Percentiles rank a stretch among this genome's conserved stretches.
Conservation (phyloP, 2,888 invertebrate genomes). For the Chrysolina americana region DNA sequence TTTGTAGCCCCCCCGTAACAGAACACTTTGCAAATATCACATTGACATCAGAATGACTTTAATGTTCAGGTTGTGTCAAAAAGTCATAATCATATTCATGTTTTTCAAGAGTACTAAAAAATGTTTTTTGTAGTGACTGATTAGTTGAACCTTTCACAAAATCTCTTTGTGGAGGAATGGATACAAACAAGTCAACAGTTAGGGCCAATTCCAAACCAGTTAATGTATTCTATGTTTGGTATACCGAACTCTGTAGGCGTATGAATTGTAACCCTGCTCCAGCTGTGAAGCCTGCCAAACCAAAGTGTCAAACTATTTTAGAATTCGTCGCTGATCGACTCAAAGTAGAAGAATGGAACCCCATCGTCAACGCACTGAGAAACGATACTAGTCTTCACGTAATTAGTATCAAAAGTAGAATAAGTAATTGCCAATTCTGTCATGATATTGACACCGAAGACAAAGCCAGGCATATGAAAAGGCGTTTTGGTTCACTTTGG, state of each 20-base stretch:
- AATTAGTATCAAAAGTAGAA: slow-evolving; percentile 76
- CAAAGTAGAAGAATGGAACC: slow-evolving; percentile 83
- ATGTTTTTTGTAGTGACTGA: slow-evolving; percentile 41
- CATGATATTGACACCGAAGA: slow-evolving; percentile 73
- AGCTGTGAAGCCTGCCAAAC: slow-evolving; percentile 64
- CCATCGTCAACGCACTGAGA: slow-evolving; percentile 80
- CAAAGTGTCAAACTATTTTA: slow-evolving; percentile 65
- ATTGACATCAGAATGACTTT: slow-evolving; percentile 37
- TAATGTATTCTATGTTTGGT: slow-evolving; percentile 68
- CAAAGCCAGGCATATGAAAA: slow-evolving; percentile 75
- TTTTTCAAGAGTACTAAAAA: slow-evolving; percentile 43
- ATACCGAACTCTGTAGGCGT: slow-evolving; percentile 67
- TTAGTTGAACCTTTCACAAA: slow-evolving; percentile 41
- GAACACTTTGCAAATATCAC: background rate
- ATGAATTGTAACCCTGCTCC: slow-evolving; percentile 63
- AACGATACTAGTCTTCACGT: slow-evolving; percentile 81
- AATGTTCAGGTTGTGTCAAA: slow-evolving; percentile 44
- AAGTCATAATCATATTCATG: slow-evolving; percentile 44
- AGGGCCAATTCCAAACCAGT: slow-evolving; percentile 60
- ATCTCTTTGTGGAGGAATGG: slow-evolving; percentile 49
- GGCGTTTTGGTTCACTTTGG: slow-evolving; percentile 70
- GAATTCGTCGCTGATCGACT: slow-evolving; percentile 85
- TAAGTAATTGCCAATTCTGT: slow-evolving; percentile 63
- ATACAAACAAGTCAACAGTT: slow-evolving; percentile 55
- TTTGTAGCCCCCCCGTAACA: slow-evolving; percentile 2